Evolutionary conservation across 2,113 vertebrate species (phyloP), one percentile per base, ranked within the genome.

Genomic region (Psilopsiagon aymara): DNA sequence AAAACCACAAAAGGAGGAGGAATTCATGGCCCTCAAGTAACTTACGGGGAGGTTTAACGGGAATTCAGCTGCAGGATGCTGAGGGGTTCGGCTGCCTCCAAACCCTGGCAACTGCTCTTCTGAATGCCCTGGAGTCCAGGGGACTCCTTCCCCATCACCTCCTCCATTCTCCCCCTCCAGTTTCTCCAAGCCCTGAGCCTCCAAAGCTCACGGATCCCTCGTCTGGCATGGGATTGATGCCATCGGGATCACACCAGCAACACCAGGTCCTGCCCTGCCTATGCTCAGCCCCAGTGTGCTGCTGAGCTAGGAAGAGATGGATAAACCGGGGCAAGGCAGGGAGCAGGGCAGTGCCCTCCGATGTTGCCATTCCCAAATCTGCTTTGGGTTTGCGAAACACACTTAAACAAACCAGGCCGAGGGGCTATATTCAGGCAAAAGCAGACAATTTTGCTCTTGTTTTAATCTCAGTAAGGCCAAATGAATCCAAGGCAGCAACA

Each of bases 111-210:
- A 57, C 6, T 0, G 0, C 57, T 76, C 60, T 37, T 44, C 46
- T 15, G 39, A 35, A 17, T 2, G 3, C 9, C 24, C 18, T 12
- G 3, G 27, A n/a, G 17, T 11, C 12, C 0, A 3, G 31, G 23
- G 20, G 24, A 60, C 59, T 64, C 49, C 41, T 69, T 63, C 66
- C 17, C 75, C 59, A 67, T 11, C 4, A 1, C 82, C 57, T 10
- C 43, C 12, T 37, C 11, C 47, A 12, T 29, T 6, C 47, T 41
- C 47, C 35, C 31, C 4, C 47, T 24, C 37, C 15, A 5, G 37
- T 8, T 86, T 53, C 35, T 69, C 73, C 55, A 6, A 57, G 55
- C 20, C 31, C 19, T 57, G 33, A 57, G 33, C 55, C 19, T 21
- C 33, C 55, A 57, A n/a, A 57, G 33, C 20, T 57, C 55, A 23